phyloP scores from a whole-genome alignment of 23 tunicate genomes.

The Styela plicata region DNA sequence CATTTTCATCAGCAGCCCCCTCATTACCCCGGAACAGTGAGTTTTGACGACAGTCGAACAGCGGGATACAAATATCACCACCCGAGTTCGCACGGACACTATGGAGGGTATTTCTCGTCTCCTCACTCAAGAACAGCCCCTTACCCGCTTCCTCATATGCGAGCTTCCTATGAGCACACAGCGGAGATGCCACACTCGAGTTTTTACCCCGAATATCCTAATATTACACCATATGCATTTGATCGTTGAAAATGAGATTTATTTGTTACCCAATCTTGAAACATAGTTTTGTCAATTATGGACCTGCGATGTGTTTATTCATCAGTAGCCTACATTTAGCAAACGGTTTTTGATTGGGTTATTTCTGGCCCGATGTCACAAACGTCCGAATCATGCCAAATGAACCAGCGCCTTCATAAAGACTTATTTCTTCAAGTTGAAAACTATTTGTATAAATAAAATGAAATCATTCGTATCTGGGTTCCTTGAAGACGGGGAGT shows the following conservation, averaged over 20 bases:
- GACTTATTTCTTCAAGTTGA: not conserved
- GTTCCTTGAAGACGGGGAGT: too few relatives aligned
- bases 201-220: conserved; percentile 24
- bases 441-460: not conserved
- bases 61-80: conserved; percentile 73
- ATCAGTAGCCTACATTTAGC: too few relatives aligned
- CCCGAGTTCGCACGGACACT: conserved; percentile 39
- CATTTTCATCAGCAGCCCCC: conserved; percentile 56
- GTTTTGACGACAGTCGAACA: conserved; percentile 76
- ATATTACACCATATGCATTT: conserved; percentile 22
- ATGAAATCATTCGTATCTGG: too few relatives aligned
- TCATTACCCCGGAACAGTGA: conserved; percentile 43
- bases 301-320: too few relatives aligned
- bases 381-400: not conserved
- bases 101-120: conserved; percentile 56
- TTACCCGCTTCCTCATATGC: conserved; percentile 45
- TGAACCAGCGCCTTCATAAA: not conserved
- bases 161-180: conserved; percentile 40
- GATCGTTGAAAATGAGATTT: conserved; percentile 23
- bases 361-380: too few relatives aligned
- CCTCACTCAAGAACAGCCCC: conserved; percentile 65
- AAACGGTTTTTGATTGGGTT: too few relatives aligned
- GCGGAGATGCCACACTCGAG: conserved; percentile 25
- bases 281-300: too few relatives aligned
- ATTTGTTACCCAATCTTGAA: too few relatives aligned